Conservation (phyloP, 2,113 vertebrate genomes). For the Mesembrinibis cayennensis region DNA sequence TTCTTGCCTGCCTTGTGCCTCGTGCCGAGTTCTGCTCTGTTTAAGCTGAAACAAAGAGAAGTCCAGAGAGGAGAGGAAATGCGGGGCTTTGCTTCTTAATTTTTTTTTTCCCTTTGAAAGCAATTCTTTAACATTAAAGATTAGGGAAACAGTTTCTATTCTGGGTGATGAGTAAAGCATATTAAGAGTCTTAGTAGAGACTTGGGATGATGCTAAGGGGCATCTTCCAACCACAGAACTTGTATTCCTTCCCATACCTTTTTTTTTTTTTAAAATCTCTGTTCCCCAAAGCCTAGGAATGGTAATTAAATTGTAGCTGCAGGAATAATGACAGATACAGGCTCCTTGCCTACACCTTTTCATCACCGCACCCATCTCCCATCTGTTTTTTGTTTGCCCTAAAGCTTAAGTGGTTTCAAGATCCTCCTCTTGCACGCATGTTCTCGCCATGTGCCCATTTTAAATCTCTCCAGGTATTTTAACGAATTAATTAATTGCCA, state of each 20-base stretch:
- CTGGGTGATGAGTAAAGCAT: not conserved
- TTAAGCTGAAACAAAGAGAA: not conserved
- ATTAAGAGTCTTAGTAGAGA: not conserved
- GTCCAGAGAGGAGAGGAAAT: not conserved
- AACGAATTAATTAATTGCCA: not conserved
- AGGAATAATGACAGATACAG: slow-evolving; percentile 10
- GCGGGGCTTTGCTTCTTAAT: not conserved
- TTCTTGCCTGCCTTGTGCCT: not conserved
- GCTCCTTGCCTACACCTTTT: slow-evolving; percentile 24
- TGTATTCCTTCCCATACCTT: not conserved
- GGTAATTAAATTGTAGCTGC: slow-evolving; percentile 29
- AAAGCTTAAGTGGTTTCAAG: slow-evolving; percentile 2
- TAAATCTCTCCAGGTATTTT: slow-evolving; percentile 32
- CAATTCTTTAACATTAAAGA: not conserved
- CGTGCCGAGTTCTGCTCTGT: not conserved
- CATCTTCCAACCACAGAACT: not conserved
- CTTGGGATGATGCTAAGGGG: not conserved
- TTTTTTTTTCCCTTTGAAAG: not conserved
- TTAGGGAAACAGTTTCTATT: not conserved
- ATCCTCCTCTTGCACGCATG: not conserved
- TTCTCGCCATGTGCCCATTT: not conserved
- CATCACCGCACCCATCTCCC: not conserved
- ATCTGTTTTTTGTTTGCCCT: slow-evolving; percentile 46
- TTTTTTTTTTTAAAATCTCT: not conserved
- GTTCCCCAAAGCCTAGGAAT: not conserved